Evolutionary conservation across 2,113 vertebrate genomes (phyloP).

Genomic region (Chaenogobius annularis): DNA sequence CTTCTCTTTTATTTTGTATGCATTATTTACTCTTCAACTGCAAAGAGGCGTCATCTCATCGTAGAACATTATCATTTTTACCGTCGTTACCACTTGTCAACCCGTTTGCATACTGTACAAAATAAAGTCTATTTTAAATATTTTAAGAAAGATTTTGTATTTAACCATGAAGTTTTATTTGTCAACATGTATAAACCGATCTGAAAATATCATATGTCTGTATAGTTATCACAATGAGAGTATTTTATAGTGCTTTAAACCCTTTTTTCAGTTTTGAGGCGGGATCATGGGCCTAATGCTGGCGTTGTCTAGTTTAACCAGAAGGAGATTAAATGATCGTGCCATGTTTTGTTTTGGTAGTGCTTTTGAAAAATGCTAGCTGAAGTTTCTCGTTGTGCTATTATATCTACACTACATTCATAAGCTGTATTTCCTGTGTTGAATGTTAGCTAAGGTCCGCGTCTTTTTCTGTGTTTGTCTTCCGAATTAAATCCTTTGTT

Average conservation of each 20-base stretch:
- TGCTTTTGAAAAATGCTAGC: slow-evolving; percentile 63
- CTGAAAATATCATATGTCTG: slow-evolving; percentile 70
- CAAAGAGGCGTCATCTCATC: slow-evolving; percentile 72
- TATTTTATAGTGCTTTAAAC: slow-evolving; percentile 77
- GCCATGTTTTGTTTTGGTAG: slow-evolving; percentile 63
- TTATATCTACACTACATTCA: slow-evolving; percentile 40
- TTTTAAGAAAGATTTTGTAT: slow-evolving; percentile 84
- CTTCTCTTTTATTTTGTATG: slow-evolving; percentile 39
- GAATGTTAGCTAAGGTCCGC: slow-evolving; percentile 57
- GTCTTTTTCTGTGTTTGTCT: slow-evolving; percentile 57
- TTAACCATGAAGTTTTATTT: slow-evolving; percentile 80
- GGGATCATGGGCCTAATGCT: slow-evolving; percentile 45
- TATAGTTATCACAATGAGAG: slow-evolving; percentile 71
- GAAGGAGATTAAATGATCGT: slow-evolving; percentile 60
- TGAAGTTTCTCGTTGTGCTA: slow-evolving; percentile 56
- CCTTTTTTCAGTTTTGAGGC: slow-evolving; percentile 27
- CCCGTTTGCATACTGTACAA: slow-evolving; percentile 81
- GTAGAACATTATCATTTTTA: slow-evolving; percentile 77
- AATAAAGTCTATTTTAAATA: slow-evolving; percentile 84
- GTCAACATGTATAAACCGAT: slow-evolving; percentile 63
- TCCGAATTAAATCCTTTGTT: slow-evolving; percentile 62
- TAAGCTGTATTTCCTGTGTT: slow-evolving; percentile 48
- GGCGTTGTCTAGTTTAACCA: slow-evolving; percentile 26
- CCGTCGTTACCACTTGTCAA: slow-evolving; percentile 78
- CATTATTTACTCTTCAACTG: slow-evolving; percentile 62